Conservation (phyloP, 2,888 invertebrate species). For the Ferdinandea cuprea region DNA sequence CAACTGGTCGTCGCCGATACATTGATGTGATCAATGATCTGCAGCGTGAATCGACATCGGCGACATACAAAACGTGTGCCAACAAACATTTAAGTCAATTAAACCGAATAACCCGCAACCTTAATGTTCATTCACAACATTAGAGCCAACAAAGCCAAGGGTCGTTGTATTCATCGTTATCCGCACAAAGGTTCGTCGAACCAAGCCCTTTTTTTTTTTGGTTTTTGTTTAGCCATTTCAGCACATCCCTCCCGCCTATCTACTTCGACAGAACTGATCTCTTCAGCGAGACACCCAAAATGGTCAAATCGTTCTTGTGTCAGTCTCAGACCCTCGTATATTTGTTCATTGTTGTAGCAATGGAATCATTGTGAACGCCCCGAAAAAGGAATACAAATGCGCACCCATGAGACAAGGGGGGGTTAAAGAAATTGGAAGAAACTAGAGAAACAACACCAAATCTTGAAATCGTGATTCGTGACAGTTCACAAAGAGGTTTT, state of each 20-base stretch:
- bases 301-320: conserved; percentile 34
- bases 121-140: conserved; percentile 56
- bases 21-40: conserved; percentile 63
- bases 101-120: conserved; percentile 51
- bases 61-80: conserved; percentile 72
- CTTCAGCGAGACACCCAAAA: conserved; percentile 4
- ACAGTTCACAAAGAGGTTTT: conserved; percentile 65
- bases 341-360: not conserved
- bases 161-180: conserved; percentile 1
- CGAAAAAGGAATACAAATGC: conserved; percentile 4
- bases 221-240: conserved; percentile 36
- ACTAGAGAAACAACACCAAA: conserved; percentile 56
- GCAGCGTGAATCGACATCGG: conserved; percentile 68
- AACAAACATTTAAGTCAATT: conserved; percentile 69
- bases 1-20: not conserved
- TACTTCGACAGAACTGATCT: conserved; percentile 28
- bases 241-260: conserved; percentile 26
- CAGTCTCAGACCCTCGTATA: not conserved
- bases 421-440: conserved; percentile 15
- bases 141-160: conserved; percentile 52
- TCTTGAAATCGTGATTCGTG: conserved; percentile 69
- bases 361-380: conserved; percentile 27
- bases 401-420: not conserved
- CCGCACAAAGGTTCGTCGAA: conserved; percentile 28
- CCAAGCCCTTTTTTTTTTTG: conserved; percentile 58